Evolutionary conservation across 2,888 invertebrate species (phyloP).

Genomic region (Spicauda simplicius): DNA sequence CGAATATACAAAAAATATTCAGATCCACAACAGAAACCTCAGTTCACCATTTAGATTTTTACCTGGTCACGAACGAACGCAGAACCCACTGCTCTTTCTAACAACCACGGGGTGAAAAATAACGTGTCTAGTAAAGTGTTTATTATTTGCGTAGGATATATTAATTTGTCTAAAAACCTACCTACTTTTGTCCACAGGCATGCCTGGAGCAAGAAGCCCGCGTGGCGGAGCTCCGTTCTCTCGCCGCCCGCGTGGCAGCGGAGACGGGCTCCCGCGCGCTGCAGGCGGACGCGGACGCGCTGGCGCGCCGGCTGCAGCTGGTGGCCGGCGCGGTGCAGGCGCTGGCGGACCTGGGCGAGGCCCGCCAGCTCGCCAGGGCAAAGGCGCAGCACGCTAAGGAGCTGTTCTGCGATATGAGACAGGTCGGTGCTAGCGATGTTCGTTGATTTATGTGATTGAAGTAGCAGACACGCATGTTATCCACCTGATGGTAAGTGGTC

Average conservation of each 20-base stretch:
- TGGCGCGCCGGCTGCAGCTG: conserved; percentile 90
- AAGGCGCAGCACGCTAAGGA: conserved; percentile 86
- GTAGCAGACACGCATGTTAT: too few species aligned
- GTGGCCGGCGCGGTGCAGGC: conserved; percentile 90
- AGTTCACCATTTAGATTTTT: too few species aligned
- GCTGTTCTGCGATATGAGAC: conserved; percentile 89
- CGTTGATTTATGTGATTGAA: too few species aligned
- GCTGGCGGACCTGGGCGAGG: conserved; percentile 91
- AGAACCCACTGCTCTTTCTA: too few species aligned
- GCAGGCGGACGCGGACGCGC: conserved; percentile 90
- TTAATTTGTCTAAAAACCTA: neutral
- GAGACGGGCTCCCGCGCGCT: conserved; percentile 91
- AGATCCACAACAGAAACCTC: too few species aligned
- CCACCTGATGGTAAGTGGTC: too few species aligned
- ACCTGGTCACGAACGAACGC: too few species aligned
- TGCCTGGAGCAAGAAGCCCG: conserved; percentile 91
- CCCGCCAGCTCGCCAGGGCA: conserved; percentile 84
- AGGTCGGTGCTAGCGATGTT: conserved; percentile 74
- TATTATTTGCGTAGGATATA: too few species aligned
- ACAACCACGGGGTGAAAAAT: too few species aligned
- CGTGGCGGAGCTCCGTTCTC: conserved; percentile 89
- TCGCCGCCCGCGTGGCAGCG: conserved; percentile 91
- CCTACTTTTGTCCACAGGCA: conserved; percentile 81
- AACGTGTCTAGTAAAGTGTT: too few species aligned
- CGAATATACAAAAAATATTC: too few species aligned